Evolutionary conservation across 2,888 invertebrate species (phyloP), one percentile per base, ranked within the genome.

Genomic region (Rhingia rostrata): DNA sequence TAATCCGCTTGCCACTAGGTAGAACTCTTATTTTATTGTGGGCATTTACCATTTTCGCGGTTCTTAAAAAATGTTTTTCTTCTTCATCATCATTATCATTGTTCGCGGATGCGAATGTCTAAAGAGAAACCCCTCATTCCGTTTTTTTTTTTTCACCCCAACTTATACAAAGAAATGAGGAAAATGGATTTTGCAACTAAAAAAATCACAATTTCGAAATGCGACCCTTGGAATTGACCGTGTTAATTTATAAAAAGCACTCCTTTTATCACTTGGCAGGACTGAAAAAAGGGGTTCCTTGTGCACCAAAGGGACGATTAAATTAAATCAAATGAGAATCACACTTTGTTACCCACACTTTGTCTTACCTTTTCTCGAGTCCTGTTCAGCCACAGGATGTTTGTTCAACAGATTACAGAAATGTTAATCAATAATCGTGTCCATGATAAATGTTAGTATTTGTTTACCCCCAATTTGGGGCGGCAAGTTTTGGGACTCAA

Each of bases 31-130:
- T 78, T 82, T 82, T 82, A 83, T 79, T 45, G 67, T 69, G n/a
- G 73, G 53, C 83, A 67, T 79, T 79, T 79, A 83, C 63, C 63
- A 83, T 83, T 83, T 83, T 79, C 79, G 79, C 73, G 72, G 83
- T 83, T 83, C 83, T 56, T 73, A 73, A 82, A 56, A 61, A 72
- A 70, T 64, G 51, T 43, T 72, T 37, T 79, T 60, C 10, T 49
- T 72, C 7, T 6, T 53, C 30, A 9, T 32, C 32, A n/a, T 32
- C 37, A 43, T 35, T 12, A 37, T 39, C 45, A 6, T 22, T 22
- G 47, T 45, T 45, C 35, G 10, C 35, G 45, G 63, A 45, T 6
- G 7, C 14, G 6, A 45, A 33, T 51, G 30, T 4, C 33, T 6
- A 14, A 47, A 45, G 6, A 10, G 10, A 14, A 60, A 33, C 49